Percentiles rank a stretch among this genome's conserved stretches.
These are phyloP conservation scores for Nothobranchius furzeri DNA, from an alignment of 2,113 vertebrate species.

Conservation along the genomic window DNA sequence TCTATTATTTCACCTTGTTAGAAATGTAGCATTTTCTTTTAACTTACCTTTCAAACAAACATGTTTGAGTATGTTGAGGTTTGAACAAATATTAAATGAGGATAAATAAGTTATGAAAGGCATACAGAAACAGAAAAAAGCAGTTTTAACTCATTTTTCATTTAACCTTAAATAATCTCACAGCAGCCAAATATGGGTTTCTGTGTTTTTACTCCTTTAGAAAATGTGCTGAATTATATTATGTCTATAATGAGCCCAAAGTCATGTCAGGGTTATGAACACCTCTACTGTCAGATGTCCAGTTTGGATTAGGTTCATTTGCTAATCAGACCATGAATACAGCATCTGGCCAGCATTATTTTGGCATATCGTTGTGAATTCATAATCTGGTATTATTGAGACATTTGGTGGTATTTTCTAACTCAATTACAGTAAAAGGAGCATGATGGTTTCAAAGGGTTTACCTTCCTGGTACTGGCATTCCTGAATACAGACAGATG, in stretches of 20 bases:
- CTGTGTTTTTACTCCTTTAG: conserved; percentile 10
- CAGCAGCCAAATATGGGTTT: conserved; percentile 13
- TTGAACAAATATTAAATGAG: too few species aligned
- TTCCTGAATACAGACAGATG: conserved; percentile 41
- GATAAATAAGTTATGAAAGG: too few species aligned
- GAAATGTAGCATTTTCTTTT: not conserved
- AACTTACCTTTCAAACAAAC: not conserved
- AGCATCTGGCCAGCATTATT: conserved; percentile 75
- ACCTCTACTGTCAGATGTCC: conserved; percentile 71
- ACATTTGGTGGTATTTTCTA: conserved; percentile 72
- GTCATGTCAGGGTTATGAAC: conserved; percentile 58
- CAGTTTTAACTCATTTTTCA: not conserved
- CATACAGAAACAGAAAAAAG: too few species aligned
- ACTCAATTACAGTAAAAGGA: conserved; percentile 75
- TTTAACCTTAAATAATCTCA: not conserved
- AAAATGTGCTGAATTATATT: conserved; percentile 20
- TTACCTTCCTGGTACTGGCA: conserved; percentile 29
- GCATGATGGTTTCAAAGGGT: conserved; percentile 57
- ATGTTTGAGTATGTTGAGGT: not conserved
- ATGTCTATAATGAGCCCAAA: conserved; percentile 48
- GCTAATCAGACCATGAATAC: conserved; percentile 45
- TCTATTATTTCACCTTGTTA: not conserved
- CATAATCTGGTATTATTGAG: conserved; percentile 75
- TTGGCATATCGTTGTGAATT: conserved; percentile 72
- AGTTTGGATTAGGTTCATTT: conserved; percentile 65